phyloP scores from a whole-genome alignment of 2,888 invertebrate genomes.

The Diplazon laetatorius region DNA sequence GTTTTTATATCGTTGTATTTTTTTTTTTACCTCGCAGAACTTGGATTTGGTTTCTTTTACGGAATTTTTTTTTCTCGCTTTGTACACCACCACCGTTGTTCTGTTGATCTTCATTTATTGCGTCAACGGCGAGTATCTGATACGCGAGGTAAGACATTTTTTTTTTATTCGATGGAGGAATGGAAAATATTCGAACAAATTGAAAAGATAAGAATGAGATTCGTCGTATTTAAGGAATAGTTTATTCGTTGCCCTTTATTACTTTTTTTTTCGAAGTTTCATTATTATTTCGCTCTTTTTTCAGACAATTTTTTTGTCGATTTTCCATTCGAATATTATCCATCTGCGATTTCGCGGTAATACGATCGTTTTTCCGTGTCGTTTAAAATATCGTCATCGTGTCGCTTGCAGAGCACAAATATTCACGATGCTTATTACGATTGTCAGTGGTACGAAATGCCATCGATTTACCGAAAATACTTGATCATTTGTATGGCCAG shows the following conservation, averaged over 20 bases:
- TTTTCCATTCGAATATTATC: constrained; percentile 2
- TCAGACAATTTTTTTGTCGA: too few relatives aligned
- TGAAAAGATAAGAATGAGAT: background rate
- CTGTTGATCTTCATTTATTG: constrained; percentile 67
- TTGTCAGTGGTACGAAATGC: constrained; percentile 85
- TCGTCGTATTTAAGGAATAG: too few relatives aligned
- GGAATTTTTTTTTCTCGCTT: constrained; percentile 35
- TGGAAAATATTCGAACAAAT: background rate
- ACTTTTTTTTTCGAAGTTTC: too few relatives aligned
- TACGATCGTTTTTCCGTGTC: background rate
- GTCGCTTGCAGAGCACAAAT: constrained; percentile 79
- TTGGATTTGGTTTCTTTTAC: constrained; percentile 47
- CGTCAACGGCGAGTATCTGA: constrained; percentile 67
- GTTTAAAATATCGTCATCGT: background rate
- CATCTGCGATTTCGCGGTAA: background rate
- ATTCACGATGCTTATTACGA: constrained; percentile 84
- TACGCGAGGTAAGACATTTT: constrained; percentile 63
- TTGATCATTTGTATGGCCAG: constrained; percentile 84
- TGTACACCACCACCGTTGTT: constrained; percentile 54
- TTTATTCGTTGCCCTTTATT: too few relatives aligned
- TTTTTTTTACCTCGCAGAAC: constrained; percentile 42
- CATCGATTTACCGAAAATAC: constrained; percentile 81
- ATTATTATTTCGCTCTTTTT: too few relatives aligned
- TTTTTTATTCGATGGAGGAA: background rate
- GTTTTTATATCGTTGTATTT: background rate